Base-by-base conservation (phyloP, 2,888 invertebrate genomes). In the Trissolcus brochymenae region DNA sequence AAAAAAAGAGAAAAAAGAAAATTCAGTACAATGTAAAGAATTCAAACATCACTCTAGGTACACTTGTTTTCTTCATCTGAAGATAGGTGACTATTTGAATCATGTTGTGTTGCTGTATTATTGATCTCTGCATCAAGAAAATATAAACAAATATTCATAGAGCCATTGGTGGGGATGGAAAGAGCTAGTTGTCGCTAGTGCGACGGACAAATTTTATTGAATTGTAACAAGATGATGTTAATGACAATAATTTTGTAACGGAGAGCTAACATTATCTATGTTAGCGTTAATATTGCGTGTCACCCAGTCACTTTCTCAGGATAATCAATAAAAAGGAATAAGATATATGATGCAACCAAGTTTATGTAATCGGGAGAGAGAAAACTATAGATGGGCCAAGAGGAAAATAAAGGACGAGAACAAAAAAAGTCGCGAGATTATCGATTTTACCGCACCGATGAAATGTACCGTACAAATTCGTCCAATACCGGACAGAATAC, bases 201-300 rank as follows among this genome's bases (percentile, higher is more conserved):
- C 35, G 35, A 35, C 35, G 7, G 7, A 35, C 7, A 7, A 35
- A 11, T 35, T 35, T 35, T 11, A 35, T 35, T 35, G 35, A 35
- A 35, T 35, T 35, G 35, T 35, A 9, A 11, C 35, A 11, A 9
- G 35, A 35, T 35, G 11, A 35, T 35, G 35, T 19, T 50, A 53
- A 55, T 55, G 72, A 65, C 49, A 17, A 14, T 50, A 40, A 66
- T 66, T 61, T 51, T 54, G 35, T 54, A 65, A 72, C 49, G 54
- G 66, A 29, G 61, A 50, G 60, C 40, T 14, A 9, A 6, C 54
- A 35, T 41, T 68, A 62, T 53, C 51, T 53, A 57, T 55, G 56
- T 66, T 61, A 51, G 46, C 35, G 60, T 70, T 70, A 46, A 64
- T 65, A 62, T 46, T 56, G 65, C 65, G 70, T 68, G 61, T 76